These are phyloP conservation scores for Cepphus grylle DNA, from an alignment of 2,113 vertebrate species.

Conservation along the genomic window DNA sequence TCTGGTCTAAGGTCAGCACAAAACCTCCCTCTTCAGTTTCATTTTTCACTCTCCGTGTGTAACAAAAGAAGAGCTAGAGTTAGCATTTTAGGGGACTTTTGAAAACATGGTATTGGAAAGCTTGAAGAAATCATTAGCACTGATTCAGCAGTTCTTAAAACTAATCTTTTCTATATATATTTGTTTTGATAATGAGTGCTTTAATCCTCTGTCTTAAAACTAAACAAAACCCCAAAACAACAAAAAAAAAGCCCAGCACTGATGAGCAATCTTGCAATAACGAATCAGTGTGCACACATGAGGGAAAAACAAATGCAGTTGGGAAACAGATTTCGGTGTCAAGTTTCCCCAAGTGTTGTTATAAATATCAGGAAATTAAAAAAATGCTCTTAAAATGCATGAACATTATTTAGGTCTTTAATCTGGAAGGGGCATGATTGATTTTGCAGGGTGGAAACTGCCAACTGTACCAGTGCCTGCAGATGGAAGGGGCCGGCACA, in stretches of 20 bases:
- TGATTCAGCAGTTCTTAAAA: not conserved
- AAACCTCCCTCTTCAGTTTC: constrained; percentile 43
- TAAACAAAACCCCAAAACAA: constrained; percentile 28
- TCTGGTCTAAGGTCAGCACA: constrained; percentile 45
- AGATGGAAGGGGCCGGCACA: constrained; percentile 65
- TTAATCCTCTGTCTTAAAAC: constrained; percentile 22
- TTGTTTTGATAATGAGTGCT: constrained; percentile 38
- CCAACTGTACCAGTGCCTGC: constrained; percentile 66
- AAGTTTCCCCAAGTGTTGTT: constrained; percentile 68
- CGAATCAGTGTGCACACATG: constrained; percentile 56
- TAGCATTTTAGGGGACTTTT: constrained; percentile 11
- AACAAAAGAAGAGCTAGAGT: constrained; percentile 36
- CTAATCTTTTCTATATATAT: not conserved
- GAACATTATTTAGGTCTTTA: constrained; percentile 69
- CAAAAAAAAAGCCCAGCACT: constrained; percentile 24
- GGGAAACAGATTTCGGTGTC: constrained; percentile 66
- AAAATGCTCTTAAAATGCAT: constrained; percentile 68
- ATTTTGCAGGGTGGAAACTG: constrained; percentile 66
- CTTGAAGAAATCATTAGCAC: constrained; percentile 13
- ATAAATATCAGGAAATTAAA: constrained; percentile 71
- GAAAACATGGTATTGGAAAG: constrained; percentile 16
- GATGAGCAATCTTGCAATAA: constrained; percentile 61
- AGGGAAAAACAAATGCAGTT: constrained; percentile 67
- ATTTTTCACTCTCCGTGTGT: not conserved
- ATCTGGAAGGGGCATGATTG: constrained; percentile 70